Conservation (phyloP, 1,140 invertebrate species). For the Microplitis demolitor region DNA sequence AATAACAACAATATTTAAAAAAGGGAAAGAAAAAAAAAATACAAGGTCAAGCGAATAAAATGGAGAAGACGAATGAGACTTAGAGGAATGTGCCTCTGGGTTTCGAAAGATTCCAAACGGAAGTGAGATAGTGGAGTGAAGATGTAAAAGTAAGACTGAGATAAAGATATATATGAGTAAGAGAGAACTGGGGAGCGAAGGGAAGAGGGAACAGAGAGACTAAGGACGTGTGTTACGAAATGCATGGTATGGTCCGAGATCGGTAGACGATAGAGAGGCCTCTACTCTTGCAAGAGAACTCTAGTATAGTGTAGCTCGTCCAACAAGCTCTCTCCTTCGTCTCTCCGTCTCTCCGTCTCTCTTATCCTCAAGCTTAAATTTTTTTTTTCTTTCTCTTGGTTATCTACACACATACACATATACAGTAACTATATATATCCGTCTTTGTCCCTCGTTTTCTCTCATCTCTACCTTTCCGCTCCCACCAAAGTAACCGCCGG, state of each 20-base stretch:
- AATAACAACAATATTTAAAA: too few species aligned
- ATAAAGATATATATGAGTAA: not conserved
- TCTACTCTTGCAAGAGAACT: too few species aligned
- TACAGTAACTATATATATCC: constrained; percentile 25
- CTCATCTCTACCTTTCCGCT: not conserved
- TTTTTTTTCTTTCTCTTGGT: too few species aligned
- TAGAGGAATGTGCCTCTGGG: not conserved
- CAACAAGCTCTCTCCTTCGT: constrained; percentile 43
- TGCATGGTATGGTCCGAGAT: constrained; percentile 31
- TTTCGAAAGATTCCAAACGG: constrained; percentile 1
- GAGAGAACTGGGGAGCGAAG: constrained; percentile 3
- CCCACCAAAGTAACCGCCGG: not conserved
- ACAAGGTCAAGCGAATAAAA: not conserved
- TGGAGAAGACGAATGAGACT: not conserved
- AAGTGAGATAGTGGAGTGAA: not conserved
- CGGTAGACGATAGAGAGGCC: not conserved
- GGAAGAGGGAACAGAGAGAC: constrained; percentile 7
- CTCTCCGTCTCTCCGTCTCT: not conserved
- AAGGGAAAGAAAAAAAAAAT: not conserved
- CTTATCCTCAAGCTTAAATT: not conserved
- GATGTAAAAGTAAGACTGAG: too few species aligned
- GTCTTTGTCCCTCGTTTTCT: constrained; percentile 7
- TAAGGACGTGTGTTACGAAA: constrained; percentile 47
- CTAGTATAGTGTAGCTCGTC: constrained; percentile 31
- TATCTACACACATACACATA: not conserved